Base-by-base conservation (phyloP, 1,140 invertebrate species). In the Mercenaria mercenaria region DNA sequence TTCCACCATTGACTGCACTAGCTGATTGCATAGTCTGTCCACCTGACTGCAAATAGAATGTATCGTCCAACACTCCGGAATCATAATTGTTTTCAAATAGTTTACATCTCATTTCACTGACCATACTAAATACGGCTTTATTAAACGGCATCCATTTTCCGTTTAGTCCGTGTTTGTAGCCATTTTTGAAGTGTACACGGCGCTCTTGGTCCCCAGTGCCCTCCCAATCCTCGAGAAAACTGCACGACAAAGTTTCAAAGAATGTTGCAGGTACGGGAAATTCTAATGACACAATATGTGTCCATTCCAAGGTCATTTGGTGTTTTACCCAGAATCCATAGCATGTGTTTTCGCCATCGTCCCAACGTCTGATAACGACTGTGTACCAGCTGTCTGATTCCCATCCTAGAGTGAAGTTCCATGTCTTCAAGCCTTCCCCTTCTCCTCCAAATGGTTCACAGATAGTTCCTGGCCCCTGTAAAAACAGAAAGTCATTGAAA, bases 251-350 rank as follows among this genome's bases (percentile, higher is more conserved):
- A 6, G 89, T 89, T 37, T 79, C 41, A 50, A 92, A 93, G 72
- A 50, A 90, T 20, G 91, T 76, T 18, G 69, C 74, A 15, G 85
- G 64, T 18, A 90, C 89, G 0, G 92, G 92, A 74, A 84, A 93
- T 34, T 91, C 90, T 80, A 93, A 87, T 0, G 92, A 92, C 26
- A 93, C 82, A 8, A 93, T 64, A 59, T 93, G 92, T 18, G 79
- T 83, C 92, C 92, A 93, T 34, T 76, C 43, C 18, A 84, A 43
- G 11, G 11, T 32, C 23, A 74, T 34, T 4, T 91, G 87, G 43
- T 93, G 82, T 39, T 90, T 79, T 15, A 93, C 88, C 92, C 92
- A 93, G 50, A 89, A 91, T 29, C 92, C 92, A 81, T 89, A 93
- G 61, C 69, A 74, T 26, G 92, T 91, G 34, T 90, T 61, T 4